Base-by-base conservation (phyloP, 1,140 invertebrate genomes). In the Platyscapa corneri region DNA sequence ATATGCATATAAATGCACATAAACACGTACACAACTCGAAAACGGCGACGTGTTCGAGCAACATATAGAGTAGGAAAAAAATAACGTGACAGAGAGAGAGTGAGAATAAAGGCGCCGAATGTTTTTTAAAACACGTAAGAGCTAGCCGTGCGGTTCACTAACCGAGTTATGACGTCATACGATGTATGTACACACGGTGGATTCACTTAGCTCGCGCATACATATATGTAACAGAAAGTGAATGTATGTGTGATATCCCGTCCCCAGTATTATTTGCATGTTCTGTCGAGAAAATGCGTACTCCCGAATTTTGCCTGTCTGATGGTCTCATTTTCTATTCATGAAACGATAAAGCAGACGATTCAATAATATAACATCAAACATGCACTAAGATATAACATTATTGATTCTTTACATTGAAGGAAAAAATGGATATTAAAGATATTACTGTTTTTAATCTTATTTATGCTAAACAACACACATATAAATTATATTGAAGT, bases 71-170 rank as follows among this genome's bases (percentile, higher is more conserved):
- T 65, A 60, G 16, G 12, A 37, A n/a, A 27, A 34, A 42, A 18
- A 67, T 32, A 27, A n/a, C 3, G 65, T 30, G 65, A 49, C 6
- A 42, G n/a, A 49, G 39, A 81, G 64, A 67, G n/a, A 67, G 65
- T 30, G 39, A 67, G 42, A 56, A 34, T 81, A n/a, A 37, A 80
- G 56, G 37, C 67, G 56, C 82, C 74, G 56, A 83, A 77, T 83
- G 82, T 83, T 77, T 77, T 83, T 84, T 65, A 84, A 78, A 84
- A 78, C 42, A 84, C 75, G 82, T 84, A 84, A 84, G 82, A 84
- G 75, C n/a, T 32, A 53, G 49, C 20, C 81, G 42, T 14, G 75
- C 72, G 84, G 84, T 86, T 86, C 84, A 86, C 84, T 86, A 79
- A 86, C 84, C 84, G 84, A 86, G 84, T 82, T 86, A 86, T 82